Conservation (phyloP, 2,797 vertebrate genomes). For the Peromyscus aztecus region DNA sequence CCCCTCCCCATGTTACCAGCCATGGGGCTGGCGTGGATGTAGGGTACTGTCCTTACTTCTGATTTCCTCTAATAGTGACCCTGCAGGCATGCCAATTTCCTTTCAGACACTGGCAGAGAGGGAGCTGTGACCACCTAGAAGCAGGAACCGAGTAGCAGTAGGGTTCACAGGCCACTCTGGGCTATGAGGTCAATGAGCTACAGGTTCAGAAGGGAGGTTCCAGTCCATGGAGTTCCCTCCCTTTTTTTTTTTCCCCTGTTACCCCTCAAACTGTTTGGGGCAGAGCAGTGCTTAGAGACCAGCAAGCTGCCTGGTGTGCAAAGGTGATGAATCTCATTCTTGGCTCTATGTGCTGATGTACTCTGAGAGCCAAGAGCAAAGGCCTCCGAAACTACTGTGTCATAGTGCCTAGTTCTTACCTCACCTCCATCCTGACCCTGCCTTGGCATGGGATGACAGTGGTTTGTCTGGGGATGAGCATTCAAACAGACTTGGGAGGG, state of each 20-base stretch:
- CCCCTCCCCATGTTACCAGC: neutral
- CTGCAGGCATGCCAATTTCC: neutral
- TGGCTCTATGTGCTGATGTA: neutral
- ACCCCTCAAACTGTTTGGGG: neutral
- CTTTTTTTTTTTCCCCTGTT: neutral
- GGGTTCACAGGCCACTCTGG: neutral
- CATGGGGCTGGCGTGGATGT: neutral
- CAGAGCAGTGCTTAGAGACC: neutral
- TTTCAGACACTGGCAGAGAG: neutral
- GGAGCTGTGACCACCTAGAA: neutral
- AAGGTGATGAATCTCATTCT: neutral
- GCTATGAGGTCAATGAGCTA: neutral
- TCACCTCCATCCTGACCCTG: neutral
- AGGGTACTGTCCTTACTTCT: neutral
- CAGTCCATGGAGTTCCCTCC: neutral
- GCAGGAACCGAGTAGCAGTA: neutral
- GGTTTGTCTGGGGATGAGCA: neutral
- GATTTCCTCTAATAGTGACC: neutral
- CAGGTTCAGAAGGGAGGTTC: neutral
- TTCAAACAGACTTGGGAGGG: neutral
- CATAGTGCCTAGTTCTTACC: neutral
- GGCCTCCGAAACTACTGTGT: neutral
- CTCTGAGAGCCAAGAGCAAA: neutral
- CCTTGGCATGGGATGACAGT: neutral
- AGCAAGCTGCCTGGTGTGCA: neutral